phyloP scores from a whole-genome alignment of 2,888 invertebrate genomes.

The Diaperis boleti region DNA sequence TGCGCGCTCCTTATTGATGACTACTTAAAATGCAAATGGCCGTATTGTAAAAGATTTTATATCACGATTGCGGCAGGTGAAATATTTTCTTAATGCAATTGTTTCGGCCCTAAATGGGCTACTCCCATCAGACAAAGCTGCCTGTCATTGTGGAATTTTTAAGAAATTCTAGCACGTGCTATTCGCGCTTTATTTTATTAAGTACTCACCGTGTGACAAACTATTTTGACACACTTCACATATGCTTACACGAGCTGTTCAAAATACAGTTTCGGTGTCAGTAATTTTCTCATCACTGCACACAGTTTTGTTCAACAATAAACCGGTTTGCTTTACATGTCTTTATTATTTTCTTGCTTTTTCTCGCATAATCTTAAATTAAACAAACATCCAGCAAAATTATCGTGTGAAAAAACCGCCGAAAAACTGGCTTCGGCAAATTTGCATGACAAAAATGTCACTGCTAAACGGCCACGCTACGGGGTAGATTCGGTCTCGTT shows the following conservation, averaged over 20 bases:
- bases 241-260: conserved; percentile 25
- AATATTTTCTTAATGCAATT: conserved; percentile 45
- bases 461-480: no score
- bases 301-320: conserved; percentile 39
- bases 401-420: neutral
- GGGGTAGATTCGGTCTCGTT: neutral
- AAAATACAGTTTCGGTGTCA: conserved; percentile 38
- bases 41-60: conserved; percentile 46
- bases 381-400: conserved; percentile 1
- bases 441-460: conserved; percentile 13
- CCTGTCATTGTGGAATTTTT: neutral
- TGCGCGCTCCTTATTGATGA: conserved; percentile 44
- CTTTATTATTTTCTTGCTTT: conserved; percentile 36
- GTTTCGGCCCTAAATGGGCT: conserved; percentile 34
- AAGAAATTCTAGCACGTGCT: conserved; percentile 22
- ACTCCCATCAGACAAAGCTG: conserved; percentile 6
- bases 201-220: conserved; percentile 31
- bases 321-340: conserved; percentile 37
- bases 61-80: conserved; percentile 42
- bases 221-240: conserved; percentile 38
- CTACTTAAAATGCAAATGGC: conserved; percentile 46
- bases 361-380: conserved; percentile 10
- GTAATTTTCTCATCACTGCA: conserved; percentile 37
- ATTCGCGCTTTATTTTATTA: conserved; percentile 25
- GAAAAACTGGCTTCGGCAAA: conserved; percentile 11